Percentiles rank a stretch among this genome's conserved stretches.
phyloP scores from a whole-genome alignment of 1,140 invertebrate species.

The Acromyrmex charruanus region DNA sequence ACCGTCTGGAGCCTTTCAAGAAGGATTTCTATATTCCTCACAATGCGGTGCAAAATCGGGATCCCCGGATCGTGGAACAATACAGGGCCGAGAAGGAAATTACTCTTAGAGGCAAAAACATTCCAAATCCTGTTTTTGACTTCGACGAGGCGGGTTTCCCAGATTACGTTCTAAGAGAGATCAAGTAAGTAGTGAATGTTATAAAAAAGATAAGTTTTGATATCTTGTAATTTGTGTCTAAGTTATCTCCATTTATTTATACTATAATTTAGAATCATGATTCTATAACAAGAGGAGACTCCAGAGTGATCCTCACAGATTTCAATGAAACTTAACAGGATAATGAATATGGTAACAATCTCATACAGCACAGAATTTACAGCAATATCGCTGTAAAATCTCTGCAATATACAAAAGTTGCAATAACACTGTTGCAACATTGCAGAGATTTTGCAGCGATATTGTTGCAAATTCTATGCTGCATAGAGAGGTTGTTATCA shows the following conservation, averaged over 20 bases:
- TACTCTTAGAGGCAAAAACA: slow-evolving; percentile 92
- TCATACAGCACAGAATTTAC: no score
- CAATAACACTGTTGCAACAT: no score
- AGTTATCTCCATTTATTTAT: not conserved
- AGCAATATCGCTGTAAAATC: no score
- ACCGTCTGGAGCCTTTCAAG: slow-evolving; percentile 93
- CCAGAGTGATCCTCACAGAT: no score
- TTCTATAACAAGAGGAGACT: not conserved
- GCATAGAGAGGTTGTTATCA: no score
- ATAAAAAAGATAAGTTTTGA: not conserved
- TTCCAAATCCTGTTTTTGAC: slow-evolving; percentile 93
- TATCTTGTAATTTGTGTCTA: not conserved
- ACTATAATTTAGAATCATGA: not conserved
- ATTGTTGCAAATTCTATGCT: no score
- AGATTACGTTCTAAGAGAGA: slow-evolving; percentile 93
- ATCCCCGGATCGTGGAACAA: slow-evolving; percentile 91
- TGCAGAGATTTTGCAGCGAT: no score
- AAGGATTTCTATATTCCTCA: slow-evolving; percentile 97
- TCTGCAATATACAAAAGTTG: no score
- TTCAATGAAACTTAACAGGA: no score
- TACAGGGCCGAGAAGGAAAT: slow-evolving; percentile 93
- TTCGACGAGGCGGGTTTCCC: slow-evolving; percentile 95
- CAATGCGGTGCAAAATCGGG: slow-evolving; percentile 90
- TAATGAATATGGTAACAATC: no score
- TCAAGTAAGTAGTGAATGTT: slow-evolving; percentile 82